Evolutionary conservation across 2,888 invertebrate species (phyloP).

Genomic region (Cephus pulcher): DNA sequence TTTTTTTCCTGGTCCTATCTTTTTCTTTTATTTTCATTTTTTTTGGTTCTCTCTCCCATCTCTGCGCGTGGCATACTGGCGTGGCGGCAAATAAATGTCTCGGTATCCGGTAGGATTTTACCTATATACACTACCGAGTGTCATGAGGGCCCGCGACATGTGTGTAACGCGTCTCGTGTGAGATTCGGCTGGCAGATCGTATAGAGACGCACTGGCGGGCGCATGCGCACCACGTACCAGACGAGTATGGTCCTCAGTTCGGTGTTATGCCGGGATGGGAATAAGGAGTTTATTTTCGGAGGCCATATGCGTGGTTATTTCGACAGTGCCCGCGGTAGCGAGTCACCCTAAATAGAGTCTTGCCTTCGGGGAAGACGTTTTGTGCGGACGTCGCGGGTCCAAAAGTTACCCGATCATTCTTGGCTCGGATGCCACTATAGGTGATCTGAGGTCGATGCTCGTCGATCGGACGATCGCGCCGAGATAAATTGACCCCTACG

Average conservation of each 20-base stretch:
- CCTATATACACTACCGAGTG: slow-evolving; percentile 21
- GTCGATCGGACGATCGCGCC: background rate
- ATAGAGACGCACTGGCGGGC: background rate
- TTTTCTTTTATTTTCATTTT: slow-evolving; percentile 28
- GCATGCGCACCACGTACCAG: background rate
- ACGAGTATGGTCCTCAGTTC: slow-evolving; percentile 9
- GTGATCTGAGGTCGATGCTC: background rate
- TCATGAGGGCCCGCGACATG: slow-evolving; percentile 33
- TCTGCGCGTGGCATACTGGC: slow-evolving; percentile 27
- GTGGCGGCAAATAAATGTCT: slow-evolving; percentile 56
- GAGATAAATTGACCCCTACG: background rate
- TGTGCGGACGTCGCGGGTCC: background rate
- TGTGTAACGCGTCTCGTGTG: slow-evolving; percentile 47
- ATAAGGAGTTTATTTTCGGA: slow-evolving; percentile 65
- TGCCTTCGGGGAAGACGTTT: slow-evolving; percentile 13
- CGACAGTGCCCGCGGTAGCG: slow-evolving; percentile 44
- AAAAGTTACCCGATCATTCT: background rate
- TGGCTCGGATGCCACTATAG: background rate
- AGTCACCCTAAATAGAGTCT: slow-evolving; percentile 54
- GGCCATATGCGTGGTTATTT: slow-evolving; percentile 65
- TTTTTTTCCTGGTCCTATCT: slow-evolving; percentile 23
- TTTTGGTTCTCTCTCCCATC: slow-evolving; percentile 25
- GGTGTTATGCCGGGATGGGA: slow-evolving; percentile 48
- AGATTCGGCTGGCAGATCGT: slow-evolving; percentile 1
- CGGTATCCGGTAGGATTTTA: slow-evolving; percentile 47